Evolutionary conservation across 2,113 vertebrate genomes (phyloP).

Genomic region (Bubo scandiacus): DNA sequence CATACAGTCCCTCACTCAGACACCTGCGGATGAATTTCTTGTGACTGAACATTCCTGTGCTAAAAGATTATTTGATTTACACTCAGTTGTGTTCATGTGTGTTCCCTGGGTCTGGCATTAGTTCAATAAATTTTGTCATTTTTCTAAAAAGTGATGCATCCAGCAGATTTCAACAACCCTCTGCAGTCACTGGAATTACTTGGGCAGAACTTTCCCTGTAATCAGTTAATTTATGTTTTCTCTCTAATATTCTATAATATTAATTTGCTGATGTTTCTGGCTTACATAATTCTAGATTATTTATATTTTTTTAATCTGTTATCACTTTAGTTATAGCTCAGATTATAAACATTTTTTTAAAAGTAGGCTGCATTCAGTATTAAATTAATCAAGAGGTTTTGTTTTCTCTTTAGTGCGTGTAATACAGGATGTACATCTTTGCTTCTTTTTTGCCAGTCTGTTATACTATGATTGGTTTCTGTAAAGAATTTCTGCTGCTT

Average conservation of each 20-base stretch:
- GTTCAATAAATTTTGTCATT: not conserved
- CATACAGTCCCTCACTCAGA: not conserved
- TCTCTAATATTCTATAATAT: not conserved
- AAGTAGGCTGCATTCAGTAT: not conserved
- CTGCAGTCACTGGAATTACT: not conserved
- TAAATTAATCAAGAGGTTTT: not conserved
- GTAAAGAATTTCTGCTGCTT: not conserved
- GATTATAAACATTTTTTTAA: not conserved
- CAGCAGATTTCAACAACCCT: not conserved
- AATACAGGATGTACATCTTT: not conserved
- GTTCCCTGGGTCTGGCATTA: not conserved
- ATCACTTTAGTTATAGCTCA: not conserved
- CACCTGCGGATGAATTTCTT: not conserved
- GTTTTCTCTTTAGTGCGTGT: not conserved
- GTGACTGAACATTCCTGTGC: not conserved
- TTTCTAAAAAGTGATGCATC: not conserved
- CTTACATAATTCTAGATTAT: not conserved
- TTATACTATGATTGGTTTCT: not conserved
- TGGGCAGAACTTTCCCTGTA: not conserved
- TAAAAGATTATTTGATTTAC: not conserved
- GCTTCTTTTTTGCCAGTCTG: not conserved
- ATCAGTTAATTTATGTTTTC: not conserved
- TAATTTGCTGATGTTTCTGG: not conserved
- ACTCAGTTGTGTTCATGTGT: not conserved
- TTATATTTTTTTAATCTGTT: not conserved